phyloP scores from a whole-genome alignment of 1,140 invertebrate species.

The Rhopalosiphum padi region DNA sequence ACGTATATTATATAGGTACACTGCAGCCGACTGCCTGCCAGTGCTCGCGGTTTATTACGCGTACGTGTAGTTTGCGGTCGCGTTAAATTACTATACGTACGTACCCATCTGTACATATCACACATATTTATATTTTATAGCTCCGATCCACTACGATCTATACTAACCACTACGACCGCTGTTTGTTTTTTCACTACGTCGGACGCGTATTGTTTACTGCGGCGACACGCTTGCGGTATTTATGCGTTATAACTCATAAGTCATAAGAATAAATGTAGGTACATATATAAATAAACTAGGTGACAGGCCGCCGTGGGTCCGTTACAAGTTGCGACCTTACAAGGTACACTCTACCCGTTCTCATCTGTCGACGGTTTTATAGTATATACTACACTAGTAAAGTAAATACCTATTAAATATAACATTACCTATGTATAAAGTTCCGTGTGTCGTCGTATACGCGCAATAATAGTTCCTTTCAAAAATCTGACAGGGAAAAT shows the following conservation, averaged over 20 bases:
- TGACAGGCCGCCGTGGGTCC: not conserved
- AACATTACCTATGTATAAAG: not conserved
- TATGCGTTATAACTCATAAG: not conserved
- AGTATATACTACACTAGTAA: too few species aligned
- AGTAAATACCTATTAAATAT: not conserved
- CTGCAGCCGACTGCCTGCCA: not conserved
- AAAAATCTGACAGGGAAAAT: not conserved
- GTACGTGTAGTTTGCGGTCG: conserved; percentile 22
- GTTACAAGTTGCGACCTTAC: not conserved
- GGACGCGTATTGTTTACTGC: not conserved
- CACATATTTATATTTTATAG: not conserved
- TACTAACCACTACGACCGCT: not conserved
- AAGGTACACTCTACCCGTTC: not conserved
- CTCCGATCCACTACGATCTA: not conserved
- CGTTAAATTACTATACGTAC: not conserved
- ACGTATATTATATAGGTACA: not conserved
- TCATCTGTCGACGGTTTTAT: not conserved
- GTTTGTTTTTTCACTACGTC: not conserved
- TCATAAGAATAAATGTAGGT: not conserved
- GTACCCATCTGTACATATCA: not conserved
- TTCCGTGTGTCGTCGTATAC: not conserved
- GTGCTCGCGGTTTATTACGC: not conserved
- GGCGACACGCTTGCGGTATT: conserved; percentile 11
- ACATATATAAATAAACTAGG: not conserved
- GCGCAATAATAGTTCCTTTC: not conserved